Evolutionary conservation across 1,140 invertebrate genomes (phyloP).

Genomic region (Ooceraea biroi): DNA sequence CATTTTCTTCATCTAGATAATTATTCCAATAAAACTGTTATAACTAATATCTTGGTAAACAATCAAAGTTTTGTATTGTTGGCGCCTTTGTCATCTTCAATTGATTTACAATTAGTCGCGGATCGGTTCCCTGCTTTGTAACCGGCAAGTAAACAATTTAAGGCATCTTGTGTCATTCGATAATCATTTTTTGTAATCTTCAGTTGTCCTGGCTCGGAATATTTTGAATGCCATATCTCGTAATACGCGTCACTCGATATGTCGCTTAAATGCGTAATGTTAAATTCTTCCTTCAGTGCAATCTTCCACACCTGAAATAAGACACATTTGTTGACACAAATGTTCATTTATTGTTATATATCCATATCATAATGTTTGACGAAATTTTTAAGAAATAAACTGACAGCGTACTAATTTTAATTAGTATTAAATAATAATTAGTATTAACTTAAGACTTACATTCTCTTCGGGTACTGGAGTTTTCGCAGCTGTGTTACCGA

Average conservation of each 20-base stretch:
- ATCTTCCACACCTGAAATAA: slow-evolving; percentile 84
- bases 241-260: slow-evolving; percentile 84
- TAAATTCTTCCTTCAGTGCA: slow-evolving; percentile 84
- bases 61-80: slow-evolving; percentile 8
- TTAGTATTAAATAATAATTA: slow-evolving; percentile 19
- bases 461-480: slow-evolving; percentile 80
- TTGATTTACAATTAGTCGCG: background rate
- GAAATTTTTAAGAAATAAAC: slow-evolving; percentile 13
- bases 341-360: too few species aligned
- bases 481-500: slow-evolving; percentile 81
- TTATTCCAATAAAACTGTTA: background rate
- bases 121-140: slow-evolving; percentile 26
- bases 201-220: slow-evolving; percentile 82
- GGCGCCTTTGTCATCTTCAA: background rate
- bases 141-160: slow-evolving; percentile 33
- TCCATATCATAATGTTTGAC: background rate
- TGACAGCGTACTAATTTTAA: too few species aligned
- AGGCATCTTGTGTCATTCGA: slow-evolving; percentile 50
- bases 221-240: slow-evolving; percentile 83
- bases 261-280: slow-evolving; percentile 79
- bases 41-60: slow-evolving; percentile 1
- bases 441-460: slow-evolving; percentile 71
- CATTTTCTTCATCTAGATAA: background rate
- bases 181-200: slow-evolving; percentile 75
- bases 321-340: too few species aligned